Conservation (phyloP, 1,140 invertebrate genomes). For the Prorops nasuta region DNA sequence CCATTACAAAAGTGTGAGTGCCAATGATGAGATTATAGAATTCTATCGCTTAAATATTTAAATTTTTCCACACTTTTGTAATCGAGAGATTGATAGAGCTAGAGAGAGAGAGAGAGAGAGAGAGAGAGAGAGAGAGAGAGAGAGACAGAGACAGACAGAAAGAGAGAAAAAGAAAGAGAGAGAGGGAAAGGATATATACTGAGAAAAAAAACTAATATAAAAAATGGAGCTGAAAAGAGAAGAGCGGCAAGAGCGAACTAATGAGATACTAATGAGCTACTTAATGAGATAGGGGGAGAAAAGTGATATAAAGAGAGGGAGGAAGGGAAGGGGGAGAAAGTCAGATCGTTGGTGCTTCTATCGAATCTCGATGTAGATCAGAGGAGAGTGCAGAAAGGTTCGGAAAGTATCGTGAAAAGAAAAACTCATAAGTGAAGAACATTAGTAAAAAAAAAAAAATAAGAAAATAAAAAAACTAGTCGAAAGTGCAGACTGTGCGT, state of each 20-base stretch:
- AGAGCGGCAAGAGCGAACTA: no score
- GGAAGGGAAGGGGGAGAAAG: no score
- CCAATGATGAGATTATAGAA: no score
- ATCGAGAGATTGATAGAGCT: neutral
- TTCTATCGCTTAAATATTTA: no score
- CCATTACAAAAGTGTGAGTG: no score
- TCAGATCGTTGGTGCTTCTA: conserved; percentile 41
- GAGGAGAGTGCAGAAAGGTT: conserved; percentile 38
- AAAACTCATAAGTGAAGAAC: conserved; percentile 10
- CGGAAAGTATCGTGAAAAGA: conserved; percentile 21
- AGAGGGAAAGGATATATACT: conserved; percentile 25
- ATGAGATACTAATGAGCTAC: no score
- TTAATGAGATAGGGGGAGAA: no score
- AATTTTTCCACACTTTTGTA: no score
- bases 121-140: neutral
- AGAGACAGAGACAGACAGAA: neutral
- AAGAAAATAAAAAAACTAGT: conserved; percentile 16
- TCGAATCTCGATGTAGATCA: conserved; percentile 34
- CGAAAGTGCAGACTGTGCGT: conserved; percentile 25
- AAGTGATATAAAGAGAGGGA: no score
- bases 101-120: no score
- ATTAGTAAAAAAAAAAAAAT: conserved; percentile 13
- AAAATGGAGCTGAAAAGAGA: no score
- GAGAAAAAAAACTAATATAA: no score
- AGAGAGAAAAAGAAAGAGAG: conserved; percentile 10